Conservation (phyloP, 92 coral and sea anemone genomes). For the Desmophyllum pertusum region DNA sequence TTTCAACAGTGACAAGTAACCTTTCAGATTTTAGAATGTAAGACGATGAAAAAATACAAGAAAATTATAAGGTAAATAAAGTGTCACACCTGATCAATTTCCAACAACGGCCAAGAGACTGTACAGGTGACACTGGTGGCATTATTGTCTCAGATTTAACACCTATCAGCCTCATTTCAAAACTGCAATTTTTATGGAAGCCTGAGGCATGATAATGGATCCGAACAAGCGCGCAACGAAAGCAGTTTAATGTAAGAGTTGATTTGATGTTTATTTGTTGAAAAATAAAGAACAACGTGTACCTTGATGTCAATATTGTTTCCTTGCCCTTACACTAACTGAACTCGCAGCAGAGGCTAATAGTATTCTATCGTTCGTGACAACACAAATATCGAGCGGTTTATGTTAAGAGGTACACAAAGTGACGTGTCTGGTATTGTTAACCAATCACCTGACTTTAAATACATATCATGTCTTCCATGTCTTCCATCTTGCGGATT, state of each 20-base stretch:
- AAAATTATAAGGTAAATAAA: not conserved
- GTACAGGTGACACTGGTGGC: not conserved
- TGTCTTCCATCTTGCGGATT: not conserved
- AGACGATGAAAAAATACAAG: not conserved
- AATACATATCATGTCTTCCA: not conserved
- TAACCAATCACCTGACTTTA: slow-evolving; percentile 3
- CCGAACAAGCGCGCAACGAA: not conserved
- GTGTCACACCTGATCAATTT: not conserved
- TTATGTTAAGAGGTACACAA: not conserved
- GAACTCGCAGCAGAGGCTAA: not conserved
- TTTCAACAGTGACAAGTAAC: not conserved
- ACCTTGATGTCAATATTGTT: not conserved
- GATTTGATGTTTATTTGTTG: not conserved
- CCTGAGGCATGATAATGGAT: not conserved
- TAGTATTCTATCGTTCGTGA: not conserved
- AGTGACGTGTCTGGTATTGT: slow-evolving; percentile 6
- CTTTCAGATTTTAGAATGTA: not conserved
- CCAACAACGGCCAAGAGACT: not conserved
- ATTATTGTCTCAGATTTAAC: not conserved
- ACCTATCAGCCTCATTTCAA: not conserved
- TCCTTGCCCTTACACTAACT: not conserved
- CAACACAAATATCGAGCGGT: not conserved
- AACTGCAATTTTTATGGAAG: not conserved
- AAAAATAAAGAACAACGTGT: not conserved
- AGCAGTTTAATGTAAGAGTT: not conserved